Conservation (phyloP, 2,888 invertebrate species). For the Vesta saturnalis region DNA sequence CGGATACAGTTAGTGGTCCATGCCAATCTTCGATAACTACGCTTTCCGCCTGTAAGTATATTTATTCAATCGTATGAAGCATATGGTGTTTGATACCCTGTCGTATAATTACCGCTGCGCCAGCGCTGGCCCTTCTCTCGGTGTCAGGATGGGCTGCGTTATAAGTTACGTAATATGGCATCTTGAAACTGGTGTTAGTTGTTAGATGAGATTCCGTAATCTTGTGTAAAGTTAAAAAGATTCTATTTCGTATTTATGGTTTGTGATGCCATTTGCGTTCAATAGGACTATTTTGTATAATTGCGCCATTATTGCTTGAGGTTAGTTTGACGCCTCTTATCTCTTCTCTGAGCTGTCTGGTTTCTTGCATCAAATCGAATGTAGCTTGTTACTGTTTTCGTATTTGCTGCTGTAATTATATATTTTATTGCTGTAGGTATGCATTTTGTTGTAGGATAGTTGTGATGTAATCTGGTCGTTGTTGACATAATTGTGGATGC, state of each 20-base stretch:
- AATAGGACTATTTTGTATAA: background rate
- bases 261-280: constrained; percentile 8
- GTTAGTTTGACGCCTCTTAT: background rate
- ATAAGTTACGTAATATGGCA: background rate
- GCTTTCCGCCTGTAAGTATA: constrained; percentile 6
- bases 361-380: background rate
- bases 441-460: no score
- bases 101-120: constrained; percentile 2
- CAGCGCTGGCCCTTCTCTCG: background rate
- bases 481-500: no score
- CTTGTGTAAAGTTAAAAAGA: background rate
- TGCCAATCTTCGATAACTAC: constrained; percentile 5
- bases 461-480: no score
- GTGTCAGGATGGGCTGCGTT: constrained; percentile 12
- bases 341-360: background rate
- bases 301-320: constrained; percentile 4
- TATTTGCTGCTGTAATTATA: no score
- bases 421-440: background rate
- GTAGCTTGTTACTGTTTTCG: no score
- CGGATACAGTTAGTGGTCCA: no score
- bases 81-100: constrained; percentile 1
- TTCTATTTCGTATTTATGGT: constrained; percentile 3
- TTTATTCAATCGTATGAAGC: background rate
- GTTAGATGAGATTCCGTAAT: background rate
- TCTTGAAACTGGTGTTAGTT: background rate